These are phyloP conservation scores for Halcyon malimbica DNA, from an alignment of 2,113 vertebrate species.

Conservation along the genomic window DNA sequence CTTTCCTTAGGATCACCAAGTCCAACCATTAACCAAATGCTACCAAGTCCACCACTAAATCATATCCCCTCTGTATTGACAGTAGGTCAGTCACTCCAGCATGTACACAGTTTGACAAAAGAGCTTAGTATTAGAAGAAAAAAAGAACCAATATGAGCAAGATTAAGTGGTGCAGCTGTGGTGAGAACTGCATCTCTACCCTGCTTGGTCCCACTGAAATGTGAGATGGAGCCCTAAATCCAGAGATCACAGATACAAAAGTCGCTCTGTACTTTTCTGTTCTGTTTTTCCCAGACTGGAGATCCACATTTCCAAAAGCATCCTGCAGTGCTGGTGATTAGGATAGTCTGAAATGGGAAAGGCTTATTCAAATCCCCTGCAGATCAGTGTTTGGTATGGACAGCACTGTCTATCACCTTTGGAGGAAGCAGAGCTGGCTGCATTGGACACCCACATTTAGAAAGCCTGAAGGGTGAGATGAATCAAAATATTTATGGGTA, in stretches of 20 bases:
- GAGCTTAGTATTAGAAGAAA: neutral
- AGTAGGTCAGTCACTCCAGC: neutral
- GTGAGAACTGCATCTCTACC: neutral
- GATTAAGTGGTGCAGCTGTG: neutral
- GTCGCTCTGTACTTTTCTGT: neutral
- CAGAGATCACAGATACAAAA: neutral
- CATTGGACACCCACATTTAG: neutral
- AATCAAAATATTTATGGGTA: neutral
- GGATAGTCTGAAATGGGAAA: neutral
- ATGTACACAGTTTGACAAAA: neutral
- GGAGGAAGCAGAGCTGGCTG: neutral
- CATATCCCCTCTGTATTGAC: too few species aligned
- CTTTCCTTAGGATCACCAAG: neutral
- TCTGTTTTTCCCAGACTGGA: neutral
- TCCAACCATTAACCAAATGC: neutral
- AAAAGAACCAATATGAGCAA: neutral
- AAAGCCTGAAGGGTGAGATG: neutral
- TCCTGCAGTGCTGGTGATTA: neutral
- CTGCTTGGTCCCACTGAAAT: neutral
- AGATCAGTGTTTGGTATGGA: neutral
- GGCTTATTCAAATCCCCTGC: neutral
- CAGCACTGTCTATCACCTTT: rapidly evolving
- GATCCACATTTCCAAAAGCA: neutral
- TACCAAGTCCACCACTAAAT: neutral
- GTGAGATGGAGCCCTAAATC: neutral